Percentiles rank a stretch among this genome's conserved stretches.
phyloP scores from a whole-genome alignment of 2,797 vertebrate genomes.

The Cichlasoma orientale region DNA sequence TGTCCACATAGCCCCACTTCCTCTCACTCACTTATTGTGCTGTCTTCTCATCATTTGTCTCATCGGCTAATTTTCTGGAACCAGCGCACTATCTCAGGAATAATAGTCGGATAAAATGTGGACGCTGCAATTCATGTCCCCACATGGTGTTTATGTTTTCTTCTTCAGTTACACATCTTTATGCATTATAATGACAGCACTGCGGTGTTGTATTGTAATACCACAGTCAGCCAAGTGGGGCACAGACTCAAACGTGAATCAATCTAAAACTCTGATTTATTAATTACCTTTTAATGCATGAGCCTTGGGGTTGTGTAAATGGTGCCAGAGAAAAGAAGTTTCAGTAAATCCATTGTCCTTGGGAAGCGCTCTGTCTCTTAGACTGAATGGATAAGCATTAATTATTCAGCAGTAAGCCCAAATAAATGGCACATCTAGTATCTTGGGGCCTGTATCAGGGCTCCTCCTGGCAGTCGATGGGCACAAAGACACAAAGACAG shows the following conservation, averaged over 20 bases:
- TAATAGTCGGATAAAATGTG: too few relatives aligned
- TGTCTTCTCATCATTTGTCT: too few relatives aligned
- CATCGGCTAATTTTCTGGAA: too few relatives aligned
- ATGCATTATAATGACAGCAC: not conserved
- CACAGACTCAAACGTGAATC: conserved; percentile 25
- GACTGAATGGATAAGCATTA: conserved; percentile 58
- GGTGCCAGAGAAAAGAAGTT: conserved; percentile 39
- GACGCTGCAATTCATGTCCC: too few relatives aligned
- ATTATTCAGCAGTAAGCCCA: conserved; percentile 61
- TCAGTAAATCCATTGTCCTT: conserved; percentile 60
- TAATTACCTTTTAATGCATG: conserved; percentile 61
- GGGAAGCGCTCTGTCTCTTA: conserved; percentile 48
- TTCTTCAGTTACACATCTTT: not conserved
- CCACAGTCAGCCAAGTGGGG: not conserved
- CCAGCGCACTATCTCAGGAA: too few relatives aligned
- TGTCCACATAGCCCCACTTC: too few relatives aligned
- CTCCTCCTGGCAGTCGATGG: conserved; percentile 11
- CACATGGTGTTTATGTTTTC: not conserved
- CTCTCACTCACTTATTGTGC: too few relatives aligned
- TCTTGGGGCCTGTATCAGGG: not conserved
- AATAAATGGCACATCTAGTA: conserved; percentile 29
- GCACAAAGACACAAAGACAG: not conserved
- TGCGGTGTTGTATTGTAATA: not conserved
- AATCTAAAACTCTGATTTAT: conserved; percentile 43
- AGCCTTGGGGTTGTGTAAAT: conserved; percentile 26